Percentiles rank a stretch among this genome's conserved stretches.
phyloP scores from a whole-genome alignment of 2,797 vertebrate species.

The Poeciliopsis infans region DNA sequence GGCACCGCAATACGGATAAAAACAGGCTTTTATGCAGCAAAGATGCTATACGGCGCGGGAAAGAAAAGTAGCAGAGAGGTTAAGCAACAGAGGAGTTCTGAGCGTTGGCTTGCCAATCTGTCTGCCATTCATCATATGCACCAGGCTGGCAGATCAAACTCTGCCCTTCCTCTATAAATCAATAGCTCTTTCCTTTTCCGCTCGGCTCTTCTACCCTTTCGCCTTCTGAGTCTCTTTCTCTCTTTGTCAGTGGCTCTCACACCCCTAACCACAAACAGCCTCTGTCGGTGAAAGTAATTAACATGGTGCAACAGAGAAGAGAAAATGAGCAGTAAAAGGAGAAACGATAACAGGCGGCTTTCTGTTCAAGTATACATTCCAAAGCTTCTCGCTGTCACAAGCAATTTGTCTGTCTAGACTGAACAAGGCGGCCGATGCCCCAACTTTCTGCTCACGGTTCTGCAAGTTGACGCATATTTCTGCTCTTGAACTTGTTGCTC shows the following conservation, averaged over 20 bases:
- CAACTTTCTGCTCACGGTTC: slow-evolving; percentile 28
- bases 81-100: slow-evolving; percentile 62
- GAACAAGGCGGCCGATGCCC: slow-evolving; percentile 59
- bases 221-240: slow-evolving; percentile 32
- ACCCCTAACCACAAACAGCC: slow-evolving; percentile 58
- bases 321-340: slow-evolving; percentile 27
- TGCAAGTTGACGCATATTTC: slow-evolving; percentile 52
- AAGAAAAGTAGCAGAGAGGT: slow-evolving; percentile 52
- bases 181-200: slow-evolving; percentile 52
- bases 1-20: slow-evolving; percentile 46
- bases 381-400: slow-evolving; percentile 59
- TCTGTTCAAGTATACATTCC: slow-evolving; percentile 58
- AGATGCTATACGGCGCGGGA: slow-evolving; percentile 25
- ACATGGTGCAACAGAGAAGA: slow-evolving; percentile 22
- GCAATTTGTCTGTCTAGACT: slow-evolving; percentile 71
- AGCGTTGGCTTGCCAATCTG: slow-evolving; percentile 64
- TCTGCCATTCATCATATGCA: slow-evolving; percentile 80
- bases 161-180: slow-evolving; percentile 72
- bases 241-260: slow-evolving; percentile 46
- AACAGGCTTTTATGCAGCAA: slow-evolving; percentile 48
- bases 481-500: slow-evolving; percentile 30
- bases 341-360: slow-evolving; percentile 45
- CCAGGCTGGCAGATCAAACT: slow-evolving; percentile 66
- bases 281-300: slow-evolving; percentile 64
- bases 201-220: slow-evolving; percentile 36